These are phyloP conservation scores for Hirudinaria manillensis DNA, from an alignment of 2,888 invertebrate genomes.

Conservation along the genomic window DNA sequence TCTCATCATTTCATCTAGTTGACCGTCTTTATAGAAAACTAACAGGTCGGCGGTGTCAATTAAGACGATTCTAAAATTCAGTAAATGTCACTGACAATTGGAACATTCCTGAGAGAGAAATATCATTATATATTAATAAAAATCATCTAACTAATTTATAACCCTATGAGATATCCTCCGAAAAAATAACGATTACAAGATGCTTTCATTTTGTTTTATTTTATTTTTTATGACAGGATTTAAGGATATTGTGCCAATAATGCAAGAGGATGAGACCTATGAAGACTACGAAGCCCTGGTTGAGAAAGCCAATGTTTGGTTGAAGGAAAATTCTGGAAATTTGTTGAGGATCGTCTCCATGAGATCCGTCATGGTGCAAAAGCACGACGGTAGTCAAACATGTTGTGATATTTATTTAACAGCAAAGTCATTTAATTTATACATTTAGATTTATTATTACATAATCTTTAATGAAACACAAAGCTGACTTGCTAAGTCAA, in stretches of 20 bases:
- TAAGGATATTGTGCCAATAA: slow-evolving; percentile 38
- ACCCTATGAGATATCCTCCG: too few relatives aligned
- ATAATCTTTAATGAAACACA: too few relatives aligned
- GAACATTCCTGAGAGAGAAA: too few relatives aligned
- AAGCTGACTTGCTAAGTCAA: too few relatives aligned
- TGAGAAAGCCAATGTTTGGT: slow-evolving; percentile 38
- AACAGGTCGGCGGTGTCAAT: too few relatives aligned
- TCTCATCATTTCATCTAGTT: too few relatives aligned
- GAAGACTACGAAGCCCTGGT: slow-evolving; percentile 37
- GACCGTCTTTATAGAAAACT: too few relatives aligned
- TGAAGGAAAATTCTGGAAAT: slow-evolving; percentile 37
- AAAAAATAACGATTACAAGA: background rate
- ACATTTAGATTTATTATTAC: too few relatives aligned
- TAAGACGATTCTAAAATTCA: too few relatives aligned
- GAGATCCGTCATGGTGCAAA: slow-evolving; percentile 40
- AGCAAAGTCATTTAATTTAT: background rate
- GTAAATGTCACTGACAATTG: too few relatives aligned
- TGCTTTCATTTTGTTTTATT: background rate
- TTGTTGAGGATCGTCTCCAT: slow-evolving; percentile 35
- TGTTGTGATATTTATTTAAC: background rate
- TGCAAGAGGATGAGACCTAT: slow-evolving; percentile 35
- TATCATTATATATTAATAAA: too few relatives aligned
- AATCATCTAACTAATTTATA: too few relatives aligned
- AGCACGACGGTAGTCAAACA: slow-evolving; percentile 36
- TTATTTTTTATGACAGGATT: slow-evolving; percentile 31